Evolutionary conservation across 2,113 vertebrate species (phyloP), one percentile per base, ranked within the genome.

Genomic region (Amphiprion percula): DNA sequence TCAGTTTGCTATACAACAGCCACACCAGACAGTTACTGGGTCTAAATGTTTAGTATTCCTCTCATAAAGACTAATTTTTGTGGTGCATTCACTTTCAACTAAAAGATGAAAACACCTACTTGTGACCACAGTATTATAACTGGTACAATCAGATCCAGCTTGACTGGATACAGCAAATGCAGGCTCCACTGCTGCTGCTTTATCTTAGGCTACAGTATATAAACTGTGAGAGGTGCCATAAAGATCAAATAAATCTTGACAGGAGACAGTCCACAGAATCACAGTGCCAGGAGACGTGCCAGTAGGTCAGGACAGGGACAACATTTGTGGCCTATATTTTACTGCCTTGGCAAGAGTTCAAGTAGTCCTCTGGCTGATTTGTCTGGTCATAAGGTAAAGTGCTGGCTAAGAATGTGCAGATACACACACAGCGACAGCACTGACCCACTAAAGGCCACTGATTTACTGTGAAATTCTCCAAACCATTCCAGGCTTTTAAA

Each of bases 161-260:
- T 44, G 14, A 12, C 54, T 56, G 5, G 41, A n/a, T 28, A 14
- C 39, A 37, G 21, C 55, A 55, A 77, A 72, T n/a, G 10, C 14
- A 41, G 76, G 72, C 63, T 53, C 63, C 64, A 19, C 69, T n/a
- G 44, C 66, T 50, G 68, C 84, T 70, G 82, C 67, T 87, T 82
- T 76, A 69, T 87, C 83, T 80, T 21, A 11, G 54, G 80, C 82
- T 73, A 85, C 83, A 85, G 76, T 81, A 74, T 86, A 87, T 87
- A 85, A 87, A 87, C 65, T 41, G 74, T 44, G 58, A 88, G 75
- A 78, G 79, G 67, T 65, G 84, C 85, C 70, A 88, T 90, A 89
- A 92, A 91, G 89, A 89, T 91, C 82, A 73, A 76, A 89, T 92
- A 91, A 91, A 92, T 87, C 85, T 61, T 58, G 70, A 83, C 83